Percentiles rank a stretch among this genome's conserved stretches.
Evolutionary conservation across 2,888 invertebrate species (phyloP).

Genomic region (Watsonalla binaria): DNA sequence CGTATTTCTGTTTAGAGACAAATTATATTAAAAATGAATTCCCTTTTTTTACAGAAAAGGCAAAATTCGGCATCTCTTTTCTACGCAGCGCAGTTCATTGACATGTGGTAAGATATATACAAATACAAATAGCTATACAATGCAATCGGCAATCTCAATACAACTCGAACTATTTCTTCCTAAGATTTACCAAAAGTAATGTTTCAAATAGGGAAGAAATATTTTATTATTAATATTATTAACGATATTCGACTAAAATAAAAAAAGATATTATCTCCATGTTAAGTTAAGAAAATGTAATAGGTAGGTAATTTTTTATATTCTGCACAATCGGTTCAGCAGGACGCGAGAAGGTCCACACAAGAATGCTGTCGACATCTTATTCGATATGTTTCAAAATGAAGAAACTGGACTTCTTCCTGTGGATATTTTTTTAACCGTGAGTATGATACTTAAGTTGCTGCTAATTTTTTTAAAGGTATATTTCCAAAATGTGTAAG

Average conservation of each 20-base stretch:
- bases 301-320: neutral
- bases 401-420: slow-evolving; percentile 89
- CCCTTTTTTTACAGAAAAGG: slow-evolving; percentile 66
- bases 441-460: slow-evolving; percentile 63
- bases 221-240: too few relatives aligned
- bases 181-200: slow-evolving; percentile 35
- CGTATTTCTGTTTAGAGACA: too few relatives aligned
- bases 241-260: too few relatives aligned
- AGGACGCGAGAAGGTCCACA: slow-evolving; percentile 81
- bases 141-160: slow-evolving; percentile 9
- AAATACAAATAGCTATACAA: slow-evolving; percentile 26
- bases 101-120: slow-evolving; percentile 54
- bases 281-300: too few relatives aligned
- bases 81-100: slow-evolving; percentile 66
- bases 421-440: slow-evolving; percentile 93
- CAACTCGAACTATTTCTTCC: slow-evolving; percentile 55
- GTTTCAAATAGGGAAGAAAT: too few relatives aligned
- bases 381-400: slow-evolving; percentile 95
- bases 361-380: slow-evolving; percentile 90
- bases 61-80: slow-evolving; percentile 68
- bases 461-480: neutral
- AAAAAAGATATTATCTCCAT: too few relatives aligned
- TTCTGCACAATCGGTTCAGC: slow-evolving; percentile 11
- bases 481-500: too few relatives aligned
- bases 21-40: too few relatives aligned